Conservation (phyloP, 2,888 invertebrate genomes). For the Neria commutata region DNA sequence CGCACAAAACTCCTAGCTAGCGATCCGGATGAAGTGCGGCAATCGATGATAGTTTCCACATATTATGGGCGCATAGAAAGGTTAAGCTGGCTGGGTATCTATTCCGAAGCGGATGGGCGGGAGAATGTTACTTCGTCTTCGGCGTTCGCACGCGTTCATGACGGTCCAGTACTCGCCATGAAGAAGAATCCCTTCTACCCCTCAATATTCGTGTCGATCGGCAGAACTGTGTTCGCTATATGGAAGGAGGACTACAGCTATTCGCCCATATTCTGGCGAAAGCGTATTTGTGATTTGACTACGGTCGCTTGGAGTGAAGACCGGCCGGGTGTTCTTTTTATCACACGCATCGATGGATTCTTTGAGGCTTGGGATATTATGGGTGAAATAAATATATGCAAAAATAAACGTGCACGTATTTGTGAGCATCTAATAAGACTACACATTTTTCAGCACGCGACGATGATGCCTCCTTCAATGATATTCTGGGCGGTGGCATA, state of each 20-base stretch:
- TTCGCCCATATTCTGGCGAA: slow-evolving; percentile 73
- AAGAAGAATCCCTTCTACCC: slow-evolving; percentile 69
- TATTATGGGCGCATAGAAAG: slow-evolving; percentile 50
- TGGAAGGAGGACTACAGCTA: slow-evolving; percentile 73
- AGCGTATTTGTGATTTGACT: slow-evolving; percentile 66
- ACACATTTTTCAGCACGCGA: slow-evolving; percentile 53
- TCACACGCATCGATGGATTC: slow-evolving; percentile 75
- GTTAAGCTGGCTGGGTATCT: slow-evolving; percentile 71
- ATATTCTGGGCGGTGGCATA: slow-evolving; percentile 71
- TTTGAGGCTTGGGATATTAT: slow-evolving; percentile 84
- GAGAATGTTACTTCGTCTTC: slow-evolving; percentile 63
- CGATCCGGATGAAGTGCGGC: slow-evolving; percentile 40
- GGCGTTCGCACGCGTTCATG: slow-evolving; percentile 67
- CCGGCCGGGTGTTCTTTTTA: slow-evolving; percentile 73
- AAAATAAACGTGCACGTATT: not conserved
- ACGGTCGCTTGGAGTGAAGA: slow-evolving; percentile 78
- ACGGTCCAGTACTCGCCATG: slow-evolving; percentile 71
- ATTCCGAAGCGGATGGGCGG: slow-evolving; percentile 67
- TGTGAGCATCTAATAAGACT: not conserved
- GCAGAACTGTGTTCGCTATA: slow-evolving; percentile 75
- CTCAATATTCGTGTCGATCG: slow-evolving; percentile 72
- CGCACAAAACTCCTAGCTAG: slow-evolving; percentile 32
- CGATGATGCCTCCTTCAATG: slow-evolving; percentile 68
- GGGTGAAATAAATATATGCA: slow-evolving; percentile 33
- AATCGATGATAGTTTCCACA: slow-evolving; percentile 47